Conservation (phyloP, 2,888 invertebrate genomes). For the Galerucella pusilla region DNA sequence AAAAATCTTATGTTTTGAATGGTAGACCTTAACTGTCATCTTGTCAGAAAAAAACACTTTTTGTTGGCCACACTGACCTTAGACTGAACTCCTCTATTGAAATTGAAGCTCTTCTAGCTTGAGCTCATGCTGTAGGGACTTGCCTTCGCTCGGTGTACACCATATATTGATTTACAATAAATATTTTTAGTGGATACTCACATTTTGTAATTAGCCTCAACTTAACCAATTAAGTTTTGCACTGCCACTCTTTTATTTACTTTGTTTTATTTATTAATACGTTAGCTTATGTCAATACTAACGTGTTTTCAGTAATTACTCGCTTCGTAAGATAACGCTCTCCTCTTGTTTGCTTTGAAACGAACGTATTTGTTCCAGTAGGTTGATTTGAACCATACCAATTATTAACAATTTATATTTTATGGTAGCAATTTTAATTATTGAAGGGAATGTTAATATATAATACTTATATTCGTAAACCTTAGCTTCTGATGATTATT, state of each 20-base stretch:
- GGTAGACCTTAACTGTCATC: no score
- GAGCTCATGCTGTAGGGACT: no score
- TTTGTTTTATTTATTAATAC: conserved; percentile 17
- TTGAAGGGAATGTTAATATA: not conserved
- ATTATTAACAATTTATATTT: conserved; percentile 24
- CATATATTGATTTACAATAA: not conserved
- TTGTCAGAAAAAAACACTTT: no score
- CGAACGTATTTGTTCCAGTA: conserved; percentile 30
- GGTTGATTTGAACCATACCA: conserved; percentile 18
- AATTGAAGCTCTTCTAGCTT: no score
- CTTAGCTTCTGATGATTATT: not conserved
- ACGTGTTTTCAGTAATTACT: conserved; percentile 36
- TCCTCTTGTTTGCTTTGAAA: conserved; percentile 32
- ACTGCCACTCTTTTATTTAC: conserved; percentile 16
- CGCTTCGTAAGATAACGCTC: conserved; percentile 21
- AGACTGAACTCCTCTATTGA: no score
- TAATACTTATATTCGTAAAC: not conserved
- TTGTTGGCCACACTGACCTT: no score
- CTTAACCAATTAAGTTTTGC: conserved; percentile 11
- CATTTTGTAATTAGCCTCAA: not conserved
- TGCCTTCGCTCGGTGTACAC: no score
- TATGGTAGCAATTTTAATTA: not conserved
- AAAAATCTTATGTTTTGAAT: no score
- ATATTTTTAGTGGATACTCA: not conserved
- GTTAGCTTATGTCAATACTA: conserved; percentile 26